phyloP scores from a whole-genome alignment of 2,797 vertebrate genomes.

The Cuniculus paca region DNA sequence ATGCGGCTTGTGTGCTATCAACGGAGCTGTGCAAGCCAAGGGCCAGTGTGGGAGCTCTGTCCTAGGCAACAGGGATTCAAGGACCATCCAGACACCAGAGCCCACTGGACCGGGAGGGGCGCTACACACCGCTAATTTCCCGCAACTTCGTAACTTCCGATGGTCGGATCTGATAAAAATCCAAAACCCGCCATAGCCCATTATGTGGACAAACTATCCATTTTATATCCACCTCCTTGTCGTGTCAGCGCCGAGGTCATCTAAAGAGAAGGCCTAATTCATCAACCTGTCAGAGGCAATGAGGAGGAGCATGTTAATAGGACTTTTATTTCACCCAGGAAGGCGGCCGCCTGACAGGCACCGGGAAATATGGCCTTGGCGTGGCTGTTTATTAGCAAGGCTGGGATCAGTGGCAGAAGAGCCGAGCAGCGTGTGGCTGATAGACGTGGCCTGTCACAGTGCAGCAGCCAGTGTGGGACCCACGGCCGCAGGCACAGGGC shows the following conservation, averaged over 20 bases:
- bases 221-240: constrained; percentile 95
- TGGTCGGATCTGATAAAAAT: constrained; percentile 85
- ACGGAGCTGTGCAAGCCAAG: constrained; percentile 65
- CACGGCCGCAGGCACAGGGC: background rate
- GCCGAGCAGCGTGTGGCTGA: constrained; percentile 92
- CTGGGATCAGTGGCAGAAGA: constrained; percentile 89
- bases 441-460: constrained; percentile 90
- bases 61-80: background rate
- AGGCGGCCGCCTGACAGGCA: constrained; percentile 92
- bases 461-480: constrained; percentile 88
- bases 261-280: constrained; percentile 94
- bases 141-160: constrained; percentile 77
- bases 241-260: constrained; percentile 93
- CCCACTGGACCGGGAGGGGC: constrained; percentile 63
- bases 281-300: constrained; percentile 97
- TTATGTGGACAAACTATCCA: constrained; percentile 90
- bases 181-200: constrained; percentile 89
- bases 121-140: constrained; percentile 59
- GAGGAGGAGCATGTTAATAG: constrained; percentile 97
- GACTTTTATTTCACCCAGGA: constrained; percentile 96
- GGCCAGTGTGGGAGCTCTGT: constrained; percentile 63
- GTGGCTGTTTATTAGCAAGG: constrained; percentile 93
- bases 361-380: constrained; percentile 89
- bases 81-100: constrained; percentile 64
- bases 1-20: constrained; percentile 76